Evolutionary conservation across 2,113 vertebrate genomes (phyloP).

Genomic region (Indri indri): DNA sequence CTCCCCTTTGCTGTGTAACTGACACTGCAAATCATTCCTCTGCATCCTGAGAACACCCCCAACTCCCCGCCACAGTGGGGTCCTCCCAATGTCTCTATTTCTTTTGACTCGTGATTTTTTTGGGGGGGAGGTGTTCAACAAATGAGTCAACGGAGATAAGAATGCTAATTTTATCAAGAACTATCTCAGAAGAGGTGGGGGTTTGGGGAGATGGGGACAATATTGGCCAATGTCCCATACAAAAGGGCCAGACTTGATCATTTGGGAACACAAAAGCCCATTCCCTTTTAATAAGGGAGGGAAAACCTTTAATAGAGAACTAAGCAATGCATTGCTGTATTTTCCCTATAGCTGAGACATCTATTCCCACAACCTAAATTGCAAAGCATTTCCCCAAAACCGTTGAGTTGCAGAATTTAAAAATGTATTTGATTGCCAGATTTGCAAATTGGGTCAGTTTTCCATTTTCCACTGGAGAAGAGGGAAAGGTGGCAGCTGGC

Average conservation of each 20-base stretch:
- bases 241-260: background rate
- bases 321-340: background rate
- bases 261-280: background rate
- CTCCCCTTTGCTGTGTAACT: background rate
- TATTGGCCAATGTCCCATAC: background rate
- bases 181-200: background rate
- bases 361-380: background rate
- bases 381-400: slow-evolving; percentile 27
- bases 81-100: background rate
- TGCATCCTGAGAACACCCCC: background rate
- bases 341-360: background rate
- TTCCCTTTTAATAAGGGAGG: background rate
- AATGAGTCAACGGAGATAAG: background rate
- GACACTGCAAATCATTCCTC: background rate
- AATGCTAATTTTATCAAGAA: background rate
- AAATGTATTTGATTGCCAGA: slow-evolving; percentile 48
- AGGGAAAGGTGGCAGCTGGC: background rate
- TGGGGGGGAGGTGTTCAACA: background rate
- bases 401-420: slow-evolving; percentile 35
- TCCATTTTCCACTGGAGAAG: background rate
- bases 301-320: background rate
- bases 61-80: background rate
- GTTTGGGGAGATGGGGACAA: background rate
- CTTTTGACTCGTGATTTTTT: background rate
- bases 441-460: slow-evolving; percentile 34